Evolutionary conservation across 92 coral and sea anemone species (phyloP), one percentile per base, ranked within the genome.

Genomic region (Palythoa grandis): DNA sequence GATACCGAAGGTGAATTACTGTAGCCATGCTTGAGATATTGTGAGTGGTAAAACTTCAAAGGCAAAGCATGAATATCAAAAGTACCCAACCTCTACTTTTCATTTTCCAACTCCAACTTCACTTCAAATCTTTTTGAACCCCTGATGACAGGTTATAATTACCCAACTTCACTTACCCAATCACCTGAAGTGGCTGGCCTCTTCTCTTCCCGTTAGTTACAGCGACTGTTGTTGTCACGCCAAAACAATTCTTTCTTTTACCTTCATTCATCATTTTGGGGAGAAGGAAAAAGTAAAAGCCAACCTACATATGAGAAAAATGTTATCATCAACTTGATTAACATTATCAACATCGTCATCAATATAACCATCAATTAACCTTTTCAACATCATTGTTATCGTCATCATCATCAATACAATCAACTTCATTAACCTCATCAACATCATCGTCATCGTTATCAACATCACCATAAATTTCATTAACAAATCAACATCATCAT

Each of bases 241-340:
- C 79, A 8, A 53, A 54, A n/a, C 72, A 84, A 13, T 69, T 70
- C 7, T 83, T 78, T 19, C 72, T 82, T 29, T 87, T 70, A 47
- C 22, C 60, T 4, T 17, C 40, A 7, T 37, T 74, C 43, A 40
- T 77, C 14, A 68, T 77, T 74, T 87, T 82, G n/a, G 97, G 95
- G 63, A 94, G 93, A 7, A 94, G 97, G 63, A 87, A 94, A 84
- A 94, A 94, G 87, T 94, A 94, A 77, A 90, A 92, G 47, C 57
- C 56, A 71, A 92, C 92, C 97, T 94, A 76, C n/a, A 74, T 58
- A 50, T 29, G 38, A 40, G 65, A 16, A 43, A 82, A 7, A 40
- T 7, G 60, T 7, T 39, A 60, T 20, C 20, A 22, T 19, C 16
- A 22, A 16, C 15, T 5, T 50, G 3, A 12, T 17, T 9, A 14